phyloP scores from a whole-genome alignment of 2,888 invertebrate genomes.

The Lycaena phlaeas region DNA sequence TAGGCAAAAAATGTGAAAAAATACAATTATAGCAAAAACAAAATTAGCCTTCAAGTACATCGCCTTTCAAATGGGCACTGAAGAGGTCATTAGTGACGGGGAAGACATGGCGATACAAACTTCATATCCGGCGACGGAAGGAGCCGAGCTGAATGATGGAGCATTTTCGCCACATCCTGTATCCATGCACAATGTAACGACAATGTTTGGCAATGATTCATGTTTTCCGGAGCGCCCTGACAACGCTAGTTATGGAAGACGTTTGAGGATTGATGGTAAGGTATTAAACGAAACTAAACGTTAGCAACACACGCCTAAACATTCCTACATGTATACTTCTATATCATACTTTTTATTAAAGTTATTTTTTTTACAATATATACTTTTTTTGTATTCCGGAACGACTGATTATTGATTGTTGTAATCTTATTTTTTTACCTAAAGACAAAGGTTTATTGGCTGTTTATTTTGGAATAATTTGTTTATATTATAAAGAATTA shows the following conservation, averaged over 20 bases:
- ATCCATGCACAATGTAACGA: slow-evolving; percentile 23
- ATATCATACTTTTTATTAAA: too few species aligned
- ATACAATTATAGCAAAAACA: slow-evolving; percentile 5
- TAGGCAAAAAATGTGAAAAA: slow-evolving; percentile 4
- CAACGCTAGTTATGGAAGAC: slow-evolving; percentile 19
- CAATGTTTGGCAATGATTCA: slow-evolving; percentile 29
- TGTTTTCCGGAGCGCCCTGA: slow-evolving; percentile 25
- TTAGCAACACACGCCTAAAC: too few species aligned
- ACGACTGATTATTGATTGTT: too few species aligned
- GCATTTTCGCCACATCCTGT: slow-evolving; percentile 28
- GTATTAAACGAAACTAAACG: too few species aligned
- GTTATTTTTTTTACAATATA: too few species aligned
- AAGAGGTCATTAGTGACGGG: slow-evolving; percentile 20
- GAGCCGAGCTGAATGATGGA: slow-evolving; percentile 28
- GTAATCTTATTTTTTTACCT: too few species aligned
- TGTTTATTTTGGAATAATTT: too few species aligned
- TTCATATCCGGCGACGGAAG: slow-evolving; percentile 29
- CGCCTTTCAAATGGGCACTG: slow-evolving; percentile 10
- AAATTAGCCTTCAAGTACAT: slow-evolving; percentile 8
- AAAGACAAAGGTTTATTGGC: too few species aligned
- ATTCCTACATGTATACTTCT: too few species aligned
- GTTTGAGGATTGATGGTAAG: slow-evolving; percentile 21
- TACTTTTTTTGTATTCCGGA: too few species aligned
- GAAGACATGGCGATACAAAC: slow-evolving; percentile 26
- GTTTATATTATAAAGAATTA: too few species aligned